A percentile compares a stretch with the other conserved stretches of the same genome.
These are phyloP conservation scores for Metellina segmentata DNA, from an alignment of 2,888 invertebrate genomes.

Conservation along the genomic window DNA sequence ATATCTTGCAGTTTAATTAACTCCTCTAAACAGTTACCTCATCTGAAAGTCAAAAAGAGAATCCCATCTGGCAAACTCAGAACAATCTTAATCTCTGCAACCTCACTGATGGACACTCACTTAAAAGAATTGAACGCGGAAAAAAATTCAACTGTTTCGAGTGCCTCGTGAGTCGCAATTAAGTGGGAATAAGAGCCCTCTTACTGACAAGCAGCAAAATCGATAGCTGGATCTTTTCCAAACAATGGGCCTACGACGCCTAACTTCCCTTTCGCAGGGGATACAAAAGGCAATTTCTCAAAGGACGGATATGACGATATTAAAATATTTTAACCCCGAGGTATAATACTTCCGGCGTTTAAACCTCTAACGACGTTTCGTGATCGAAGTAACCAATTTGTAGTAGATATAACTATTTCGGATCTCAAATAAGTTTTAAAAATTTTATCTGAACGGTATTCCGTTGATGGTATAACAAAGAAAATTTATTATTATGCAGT, in stretches of 20 bases:
- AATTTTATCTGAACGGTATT: too few relatives aligned
- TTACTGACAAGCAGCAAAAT: background rate
- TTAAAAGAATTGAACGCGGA: background rate
- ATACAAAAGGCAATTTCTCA: background rate
- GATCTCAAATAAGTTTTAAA: too few relatives aligned
- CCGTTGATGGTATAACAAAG: too few relatives aligned
- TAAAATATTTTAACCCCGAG: background rate
- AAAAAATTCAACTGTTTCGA: background rate
- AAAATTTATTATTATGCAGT: too few relatives aligned
- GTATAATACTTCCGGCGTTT: background rate
- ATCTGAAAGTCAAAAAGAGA: too few relatives aligned
- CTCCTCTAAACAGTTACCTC: too few relatives aligned
- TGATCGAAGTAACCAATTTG: too few relatives aligned
- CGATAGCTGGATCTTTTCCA: constrained; percentile 25
- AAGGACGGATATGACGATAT: background rate
- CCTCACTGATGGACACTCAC: too few relatives aligned
- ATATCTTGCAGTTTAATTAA: too few relatives aligned
- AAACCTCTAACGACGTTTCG: background rate
- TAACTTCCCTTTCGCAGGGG: background rate
- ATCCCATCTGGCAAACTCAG: too few relatives aligned
- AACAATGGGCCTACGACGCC: background rate
- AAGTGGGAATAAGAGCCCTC: constrained; percentile 5
- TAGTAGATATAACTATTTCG: too few relatives aligned
- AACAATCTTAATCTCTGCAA: too few relatives aligned
- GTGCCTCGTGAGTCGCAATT: constrained; percentile 16